These are phyloP conservation scores for Parazoanthus darwini DNA, from an alignment of 92 coral and sea anemone genomes.

Conservation along the genomic window DNA sequence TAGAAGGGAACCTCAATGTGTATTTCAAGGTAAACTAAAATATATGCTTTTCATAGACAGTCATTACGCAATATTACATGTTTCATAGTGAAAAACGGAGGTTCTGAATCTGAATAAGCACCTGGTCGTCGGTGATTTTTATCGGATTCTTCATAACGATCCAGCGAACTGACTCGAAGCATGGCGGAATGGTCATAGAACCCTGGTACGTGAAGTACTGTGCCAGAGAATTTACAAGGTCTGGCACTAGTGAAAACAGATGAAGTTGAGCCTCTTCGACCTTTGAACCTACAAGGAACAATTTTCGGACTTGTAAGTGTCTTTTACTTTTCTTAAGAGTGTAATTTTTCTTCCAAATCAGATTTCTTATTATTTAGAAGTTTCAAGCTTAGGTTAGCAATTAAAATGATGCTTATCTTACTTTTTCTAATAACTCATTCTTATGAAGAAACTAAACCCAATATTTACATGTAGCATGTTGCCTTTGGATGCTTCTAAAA, in stretches of 20 bases:
- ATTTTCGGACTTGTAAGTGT: not conserved
- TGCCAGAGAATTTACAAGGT: constrained; percentile 11
- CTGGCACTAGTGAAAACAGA: constrained; percentile 10
- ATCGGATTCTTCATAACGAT: constrained; percentile 58
- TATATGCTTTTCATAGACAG: too few relatives aligned
- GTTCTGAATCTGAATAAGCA: not conserved
- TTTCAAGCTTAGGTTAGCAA: too few relatives aligned
- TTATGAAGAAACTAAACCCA: too few relatives aligned
- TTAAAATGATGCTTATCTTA: too few relatives aligned
- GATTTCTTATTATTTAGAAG: too few relatives aligned
- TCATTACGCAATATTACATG: too few relatives aligned
- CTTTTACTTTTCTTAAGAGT: not conserved
- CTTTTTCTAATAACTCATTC: too few relatives aligned
- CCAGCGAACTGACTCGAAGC: constrained; percentile 60
- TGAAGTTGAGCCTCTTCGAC: constrained; percentile 6
- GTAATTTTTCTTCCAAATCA: not conserved
- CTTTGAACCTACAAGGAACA: not conserved
- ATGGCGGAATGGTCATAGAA: constrained; percentile 56
- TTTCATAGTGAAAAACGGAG: too few relatives aligned
- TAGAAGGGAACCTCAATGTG: too few relatives aligned
- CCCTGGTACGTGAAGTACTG: constrained; percentile 59
- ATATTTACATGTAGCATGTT: too few relatives aligned
- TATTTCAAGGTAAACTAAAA: too few relatives aligned
- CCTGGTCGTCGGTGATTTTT: constrained; percentile 52
- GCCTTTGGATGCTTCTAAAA: too few relatives aligned